Evolutionary conservation across 1,140 invertebrate genomes (phyloP).

Genomic region (Saxidomus purpurata): DNA sequence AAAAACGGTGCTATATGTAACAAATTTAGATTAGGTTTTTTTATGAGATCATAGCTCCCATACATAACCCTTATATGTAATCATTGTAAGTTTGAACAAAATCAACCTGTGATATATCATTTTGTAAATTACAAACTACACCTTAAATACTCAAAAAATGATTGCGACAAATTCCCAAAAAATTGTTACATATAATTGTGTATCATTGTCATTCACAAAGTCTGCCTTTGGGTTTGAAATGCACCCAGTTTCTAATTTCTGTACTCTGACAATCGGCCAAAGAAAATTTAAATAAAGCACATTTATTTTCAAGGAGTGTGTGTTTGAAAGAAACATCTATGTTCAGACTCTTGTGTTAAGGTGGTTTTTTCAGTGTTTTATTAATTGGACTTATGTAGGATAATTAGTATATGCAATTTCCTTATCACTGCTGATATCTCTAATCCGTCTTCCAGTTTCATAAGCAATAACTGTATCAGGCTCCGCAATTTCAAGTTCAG

Average conservation of each 20-base stretch:
- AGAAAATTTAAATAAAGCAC: too few relatives aligned
- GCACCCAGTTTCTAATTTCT: too few relatives aligned
- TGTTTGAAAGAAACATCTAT: too few relatives aligned
- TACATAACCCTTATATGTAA: constrained; percentile 17
- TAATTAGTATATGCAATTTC: constrained; percentile 18
- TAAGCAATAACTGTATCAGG: background rate
- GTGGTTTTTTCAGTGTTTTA: too few relatives aligned
- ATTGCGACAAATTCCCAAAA: constrained; percentile 31
- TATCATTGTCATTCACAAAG: constrained; percentile 23
- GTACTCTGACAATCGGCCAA: too few relatives aligned
- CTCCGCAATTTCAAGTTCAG: too few relatives aligned
- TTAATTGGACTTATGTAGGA: too few relatives aligned
- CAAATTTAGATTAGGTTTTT: constrained; percentile 31
- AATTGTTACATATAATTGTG: background rate
- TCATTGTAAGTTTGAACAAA: constrained; percentile 49
- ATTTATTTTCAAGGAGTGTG: too few relatives aligned
- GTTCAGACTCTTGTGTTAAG: too few relatives aligned
- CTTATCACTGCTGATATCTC: constrained; percentile 27
- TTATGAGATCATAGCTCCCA: constrained; percentile 29
- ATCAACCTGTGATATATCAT: constrained; percentile 46
- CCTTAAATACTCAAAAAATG: constrained; percentile 33
- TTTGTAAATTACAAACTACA: constrained; percentile 40
- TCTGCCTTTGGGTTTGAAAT: constrained; percentile 30
- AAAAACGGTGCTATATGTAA: constrained; percentile 54
- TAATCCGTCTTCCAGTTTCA: constrained; percentile 37